A percentile compares a stretch with the other conserved stretches of the same genome.
phyloP scores from a whole-genome alignment of 2,797 vertebrate genomes.

The Coendou prehensilis region DNA sequence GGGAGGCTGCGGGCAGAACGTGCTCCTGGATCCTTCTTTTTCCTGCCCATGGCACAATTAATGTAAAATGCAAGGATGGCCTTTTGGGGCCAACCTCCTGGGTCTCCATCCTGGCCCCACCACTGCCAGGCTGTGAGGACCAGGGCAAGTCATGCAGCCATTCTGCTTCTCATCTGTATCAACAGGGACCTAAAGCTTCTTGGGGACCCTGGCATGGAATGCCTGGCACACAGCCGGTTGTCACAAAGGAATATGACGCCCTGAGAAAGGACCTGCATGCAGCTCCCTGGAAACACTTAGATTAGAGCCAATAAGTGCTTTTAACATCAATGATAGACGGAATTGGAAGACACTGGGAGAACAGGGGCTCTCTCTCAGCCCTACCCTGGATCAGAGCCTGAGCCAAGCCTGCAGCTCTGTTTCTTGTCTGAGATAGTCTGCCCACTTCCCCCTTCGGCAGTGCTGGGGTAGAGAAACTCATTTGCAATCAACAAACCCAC shows the following conservation, averaged over 20 bases:
- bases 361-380: background rate
- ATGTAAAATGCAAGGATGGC: background rate
- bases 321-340: background rate
- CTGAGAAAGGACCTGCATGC: background rate
- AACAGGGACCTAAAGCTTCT: background rate
- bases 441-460: background rate
- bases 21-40: background rate
- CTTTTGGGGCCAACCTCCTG: background rate
- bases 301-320: background rate
- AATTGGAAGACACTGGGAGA: background rate
- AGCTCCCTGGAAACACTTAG: background rate
- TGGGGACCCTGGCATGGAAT: fast-evolving
- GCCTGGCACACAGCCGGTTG: too few relatives aligned
- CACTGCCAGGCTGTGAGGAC: background rate
- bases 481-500: background rate
- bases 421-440: background rate
- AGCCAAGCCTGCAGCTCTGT: background rate
- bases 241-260: background rate
- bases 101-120: background rate
- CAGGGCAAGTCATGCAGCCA: background rate
- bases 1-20: fast-evolving
- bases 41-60: background rate
- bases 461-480: background rate
- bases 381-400: background rate
- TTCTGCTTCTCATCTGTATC: background rate